Evolutionary conservation across 2,797 vertebrate species (phyloP).

Genomic region (Lutjanus campechanus): DNA sequence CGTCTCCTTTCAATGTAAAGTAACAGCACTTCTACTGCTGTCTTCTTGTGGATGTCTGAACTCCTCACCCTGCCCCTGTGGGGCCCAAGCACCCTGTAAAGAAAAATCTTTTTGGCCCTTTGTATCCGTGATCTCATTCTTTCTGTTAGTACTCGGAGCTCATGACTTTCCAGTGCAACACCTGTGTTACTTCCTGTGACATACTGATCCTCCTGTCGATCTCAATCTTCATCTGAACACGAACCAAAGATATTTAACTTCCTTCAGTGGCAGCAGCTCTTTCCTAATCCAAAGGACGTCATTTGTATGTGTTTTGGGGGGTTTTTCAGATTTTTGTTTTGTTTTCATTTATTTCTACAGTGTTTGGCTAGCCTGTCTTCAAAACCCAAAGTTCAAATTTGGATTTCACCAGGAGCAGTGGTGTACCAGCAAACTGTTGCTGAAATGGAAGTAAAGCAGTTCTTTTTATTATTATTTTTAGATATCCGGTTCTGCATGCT

Average conservation of each 20-base stretch:
- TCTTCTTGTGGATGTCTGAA: neutral
- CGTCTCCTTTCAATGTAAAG: neutral
- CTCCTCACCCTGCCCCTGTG: neutral
- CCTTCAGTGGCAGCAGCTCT: neutral
- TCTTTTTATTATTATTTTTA: too few relatives aligned
- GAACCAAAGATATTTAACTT: neutral
- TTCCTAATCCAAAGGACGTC: neutral
- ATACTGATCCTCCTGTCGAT: neutral
- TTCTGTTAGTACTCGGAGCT: neutral
- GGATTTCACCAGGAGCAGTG: conserved; percentile 8
- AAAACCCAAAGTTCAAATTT: conserved; percentile 13
- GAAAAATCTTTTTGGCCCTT: neutral
- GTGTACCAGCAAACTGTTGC: conserved; percentile 8
- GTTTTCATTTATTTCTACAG: too few relatives aligned
- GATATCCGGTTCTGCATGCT: conserved; percentile 7
- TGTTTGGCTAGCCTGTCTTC: too few relatives aligned
- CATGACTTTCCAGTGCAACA: neutral
- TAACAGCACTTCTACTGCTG: neutral
- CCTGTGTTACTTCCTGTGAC: neutral
- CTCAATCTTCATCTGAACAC: neutral
- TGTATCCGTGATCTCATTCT: too few relatives aligned
- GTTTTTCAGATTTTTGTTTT: too few relatives aligned
- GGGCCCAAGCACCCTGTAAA: neutral
- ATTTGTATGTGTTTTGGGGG: too few relatives aligned
- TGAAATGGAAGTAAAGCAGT: conserved; percentile 26